These are phyloP conservation scores for Zaprionus gabonicus DNA, from an alignment of 1,140 invertebrate genomes.

Conservation along the genomic window DNA sequence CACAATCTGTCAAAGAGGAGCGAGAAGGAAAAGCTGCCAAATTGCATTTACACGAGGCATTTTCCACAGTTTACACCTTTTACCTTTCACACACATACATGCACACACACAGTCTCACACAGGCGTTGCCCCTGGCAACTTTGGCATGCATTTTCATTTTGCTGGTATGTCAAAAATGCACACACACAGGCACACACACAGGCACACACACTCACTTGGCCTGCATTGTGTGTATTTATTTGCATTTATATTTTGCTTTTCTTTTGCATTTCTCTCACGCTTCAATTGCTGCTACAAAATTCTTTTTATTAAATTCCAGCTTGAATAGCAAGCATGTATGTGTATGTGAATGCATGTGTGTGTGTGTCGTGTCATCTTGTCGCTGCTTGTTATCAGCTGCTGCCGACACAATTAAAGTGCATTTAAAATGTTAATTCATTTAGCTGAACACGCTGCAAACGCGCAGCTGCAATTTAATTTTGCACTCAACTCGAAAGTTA, in stretches of 20 bases:
- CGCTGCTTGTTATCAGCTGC: conserved; percentile 25
- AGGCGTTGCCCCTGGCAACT: conserved; percentile 21
- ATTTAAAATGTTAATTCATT: conserved; percentile 53
- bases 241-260: conserved; percentile 27
- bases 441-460: conserved; percentile 18
- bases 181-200: conserved; percentile 6
- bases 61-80: conserved; percentile 60
- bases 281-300: conserved; percentile 17
- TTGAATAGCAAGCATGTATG: background rate
- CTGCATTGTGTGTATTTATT: conserved; percentile 25
- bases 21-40: conserved; percentile 41
- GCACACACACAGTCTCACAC: background rate
- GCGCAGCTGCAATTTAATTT: conserved; percentile 44
- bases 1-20: conserved; percentile 33
- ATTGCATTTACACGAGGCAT: conserved; percentile 72
- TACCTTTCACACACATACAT: background rate
- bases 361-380: conserved; percentile 16
- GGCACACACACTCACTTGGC: background rate
- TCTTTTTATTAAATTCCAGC: conserved; percentile 28
- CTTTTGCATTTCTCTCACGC: conserved; percentile 14
- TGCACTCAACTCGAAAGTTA: conserved; percentile 39
- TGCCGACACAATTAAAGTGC: conserved; percentile 44
- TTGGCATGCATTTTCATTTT: conserved; percentile 27
- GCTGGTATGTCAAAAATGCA: conserved; percentile 22
- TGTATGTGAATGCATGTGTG: background rate